Evolutionary conservation across 2,113 vertebrate genomes (phyloP).

Genomic region (Coturnix japonica): DNA sequence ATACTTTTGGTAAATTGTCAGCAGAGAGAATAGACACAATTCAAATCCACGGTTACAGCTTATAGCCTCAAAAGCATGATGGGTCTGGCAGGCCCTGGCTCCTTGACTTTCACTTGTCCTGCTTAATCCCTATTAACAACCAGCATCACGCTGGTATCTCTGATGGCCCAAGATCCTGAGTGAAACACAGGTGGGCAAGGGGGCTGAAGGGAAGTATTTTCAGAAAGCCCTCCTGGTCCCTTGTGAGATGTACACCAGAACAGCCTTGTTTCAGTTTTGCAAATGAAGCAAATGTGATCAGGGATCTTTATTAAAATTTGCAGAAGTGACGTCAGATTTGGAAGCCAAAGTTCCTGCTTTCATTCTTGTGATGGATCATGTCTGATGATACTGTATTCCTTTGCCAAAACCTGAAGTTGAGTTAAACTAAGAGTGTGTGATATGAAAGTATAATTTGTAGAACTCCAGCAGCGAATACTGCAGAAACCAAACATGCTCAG

Average conservation of each 20-base stretch:
- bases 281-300: not conserved
- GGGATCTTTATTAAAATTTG: not conserved
- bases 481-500: not conserved
- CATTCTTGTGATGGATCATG: not conserved
- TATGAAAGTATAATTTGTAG: not conserved
- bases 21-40: fast-evolving
- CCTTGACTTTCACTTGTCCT: not conserved
- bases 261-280: not conserved
- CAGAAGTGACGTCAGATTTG: not conserved
- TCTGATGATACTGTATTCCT: not conserved
- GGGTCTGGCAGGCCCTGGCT: fast-evolving
- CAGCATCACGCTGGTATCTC: not conserved
- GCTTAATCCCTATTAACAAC: not conserved
- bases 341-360: not conserved
- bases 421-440: not conserved
- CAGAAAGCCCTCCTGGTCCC: not conserved
- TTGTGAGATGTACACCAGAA: not conserved
- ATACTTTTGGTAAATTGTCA: not conserved
- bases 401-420: not conserved
- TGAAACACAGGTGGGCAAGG: not conserved
- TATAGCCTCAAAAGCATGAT: fast-evolving
- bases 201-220: not conserved
- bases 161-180: not conserved
- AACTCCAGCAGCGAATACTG: not conserved
- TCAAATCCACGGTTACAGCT: not conserved